Conservation (phyloP, 2,113 vertebrate genomes). For the Serilophus lunatus region DNA sequence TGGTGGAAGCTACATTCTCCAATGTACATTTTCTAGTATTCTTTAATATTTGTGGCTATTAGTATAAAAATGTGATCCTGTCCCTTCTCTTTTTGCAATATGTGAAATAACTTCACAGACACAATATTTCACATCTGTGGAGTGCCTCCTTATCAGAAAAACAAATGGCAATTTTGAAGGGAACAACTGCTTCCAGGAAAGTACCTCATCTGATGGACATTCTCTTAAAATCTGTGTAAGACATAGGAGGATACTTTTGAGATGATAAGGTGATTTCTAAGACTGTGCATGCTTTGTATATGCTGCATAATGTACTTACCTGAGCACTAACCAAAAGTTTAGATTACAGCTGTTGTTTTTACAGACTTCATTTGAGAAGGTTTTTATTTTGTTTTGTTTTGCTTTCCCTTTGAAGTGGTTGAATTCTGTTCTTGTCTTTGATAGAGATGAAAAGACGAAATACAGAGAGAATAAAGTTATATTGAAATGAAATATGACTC, state of each 20-base stretch:
- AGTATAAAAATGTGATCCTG: not conserved
- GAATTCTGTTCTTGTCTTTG: not conserved
- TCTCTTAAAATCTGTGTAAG: not conserved
- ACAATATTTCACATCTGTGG: not conserved
- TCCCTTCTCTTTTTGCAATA: not conserved
- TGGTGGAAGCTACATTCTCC: not conserved
- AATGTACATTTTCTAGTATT: accelerated
- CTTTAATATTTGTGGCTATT: not conserved
- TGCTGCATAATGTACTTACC: not conserved
- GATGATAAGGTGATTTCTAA: not conserved
- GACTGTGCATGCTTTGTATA: not conserved
- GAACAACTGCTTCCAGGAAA: not conserved
- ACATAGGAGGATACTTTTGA: not conserved
- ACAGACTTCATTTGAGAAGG: not conserved
- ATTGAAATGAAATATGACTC: not conserved
- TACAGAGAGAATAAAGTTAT: not conserved
- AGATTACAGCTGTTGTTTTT: not conserved
- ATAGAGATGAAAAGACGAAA: not conserved
- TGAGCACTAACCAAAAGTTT: not conserved
- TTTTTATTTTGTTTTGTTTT: not conserved
- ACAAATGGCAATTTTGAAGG: not conserved
- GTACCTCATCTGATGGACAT: not conserved
- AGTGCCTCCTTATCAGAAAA: not conserved
- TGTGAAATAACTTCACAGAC: not conserved
- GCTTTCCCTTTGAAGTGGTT: not conserved